phyloP scores from a whole-genome alignment of 1,140 invertebrate species.

The Penaeus vannamei region DNA sequence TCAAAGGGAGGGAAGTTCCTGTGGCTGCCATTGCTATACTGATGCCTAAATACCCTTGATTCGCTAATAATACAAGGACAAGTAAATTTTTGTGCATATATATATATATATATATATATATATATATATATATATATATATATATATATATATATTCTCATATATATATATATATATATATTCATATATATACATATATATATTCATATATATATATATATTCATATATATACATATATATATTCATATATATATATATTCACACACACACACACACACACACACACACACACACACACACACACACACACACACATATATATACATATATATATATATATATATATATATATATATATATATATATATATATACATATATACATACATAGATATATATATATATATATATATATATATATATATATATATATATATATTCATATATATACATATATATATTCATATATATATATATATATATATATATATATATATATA shows the following conservation, averaged over 20 bases:
- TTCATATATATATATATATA: slow-evolving; percentile 13
- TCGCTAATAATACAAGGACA: neutral
- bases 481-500: neutral
- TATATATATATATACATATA: neutral
- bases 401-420: slow-evolving; percentile 4
- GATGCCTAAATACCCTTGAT: neutral
- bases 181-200: neutral
- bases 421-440: neutral
- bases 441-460: neutral
- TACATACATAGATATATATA: neutral
- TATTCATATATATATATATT: neutral
- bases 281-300: neutral
- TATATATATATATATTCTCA: neutral
- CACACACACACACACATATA: neutral
- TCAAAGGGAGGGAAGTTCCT: no score
- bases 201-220: neutral
- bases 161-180: neutral
- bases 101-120: neutral
- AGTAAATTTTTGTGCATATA: neutral
- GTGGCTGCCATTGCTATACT: no score
- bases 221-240: neutral
- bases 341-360: neutral
- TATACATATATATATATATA: neutral
- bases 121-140: neutral
- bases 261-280: neutral